Conservation (phyloP, 2,113 vertebrate genomes). For the Podilymbus podiceps region DNA sequence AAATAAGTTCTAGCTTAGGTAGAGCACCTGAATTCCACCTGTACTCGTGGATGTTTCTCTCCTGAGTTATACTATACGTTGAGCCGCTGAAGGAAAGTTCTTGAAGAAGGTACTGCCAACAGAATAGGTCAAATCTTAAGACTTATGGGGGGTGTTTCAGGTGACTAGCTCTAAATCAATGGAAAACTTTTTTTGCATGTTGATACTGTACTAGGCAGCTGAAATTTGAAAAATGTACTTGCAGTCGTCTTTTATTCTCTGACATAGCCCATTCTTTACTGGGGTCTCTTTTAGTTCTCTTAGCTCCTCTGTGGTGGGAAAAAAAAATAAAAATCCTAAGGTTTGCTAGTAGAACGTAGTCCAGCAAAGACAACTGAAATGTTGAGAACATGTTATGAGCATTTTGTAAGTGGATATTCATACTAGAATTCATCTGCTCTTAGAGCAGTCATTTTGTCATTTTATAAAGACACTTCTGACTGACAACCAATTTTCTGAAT, state of each 20-base stretch:
- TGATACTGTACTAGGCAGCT: background rate
- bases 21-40: background rate
- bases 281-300: background rate
- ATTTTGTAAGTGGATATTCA: slow-evolving; percentile 13
- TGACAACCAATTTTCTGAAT: slow-evolving; percentile 65
- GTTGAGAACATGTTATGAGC: background rate
- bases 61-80: background rate
- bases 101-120: background rate
- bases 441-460: slow-evolving; percentile 41
- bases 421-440: slow-evolving; percentile 54
- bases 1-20: slow-evolving; percentile 13
- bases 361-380: background rate
- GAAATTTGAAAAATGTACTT: background rate
- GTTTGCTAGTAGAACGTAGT: background rate
- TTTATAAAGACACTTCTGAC: slow-evolving; percentile 50
- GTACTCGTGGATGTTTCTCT: background rate
- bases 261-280: background rate
- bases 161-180: background rate
- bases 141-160: background rate
- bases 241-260: background rate
- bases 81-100: background rate
- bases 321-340: background rate
- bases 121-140: background rate
- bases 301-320: background rate
- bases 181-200: background rate